phyloP scores from a whole-genome alignment of 2,888 invertebrate genomes.

The Cyclophora punctaria region DNA sequence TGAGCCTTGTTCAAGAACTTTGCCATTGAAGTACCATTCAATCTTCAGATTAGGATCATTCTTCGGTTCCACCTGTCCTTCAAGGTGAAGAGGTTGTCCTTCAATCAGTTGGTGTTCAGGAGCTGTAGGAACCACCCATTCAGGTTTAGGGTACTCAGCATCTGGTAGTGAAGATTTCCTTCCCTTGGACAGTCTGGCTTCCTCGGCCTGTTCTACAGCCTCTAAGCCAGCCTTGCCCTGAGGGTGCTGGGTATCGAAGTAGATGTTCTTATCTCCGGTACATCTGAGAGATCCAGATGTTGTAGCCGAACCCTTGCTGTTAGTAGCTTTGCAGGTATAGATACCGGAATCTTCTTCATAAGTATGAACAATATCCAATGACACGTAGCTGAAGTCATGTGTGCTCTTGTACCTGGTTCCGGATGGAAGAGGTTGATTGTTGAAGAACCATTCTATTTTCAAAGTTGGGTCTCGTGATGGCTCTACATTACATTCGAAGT shows the following conservation, averaged over 20 bases:
- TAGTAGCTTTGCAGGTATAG: slow-evolving; percentile 92
- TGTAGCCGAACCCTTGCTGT: slow-evolving; percentile 90
- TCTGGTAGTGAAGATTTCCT: slow-evolving; percentile 83
- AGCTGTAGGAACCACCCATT: slow-evolving; percentile 88
- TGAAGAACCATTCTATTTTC: slow-evolving; percentile 95
- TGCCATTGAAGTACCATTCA: slow-evolving; percentile 96
- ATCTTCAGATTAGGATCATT: slow-evolving; percentile 92
- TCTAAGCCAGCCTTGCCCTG: slow-evolving; percentile 93
- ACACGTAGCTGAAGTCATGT: slow-evolving; percentile 97
- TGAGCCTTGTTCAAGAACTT: slow-evolving; percentile 88
- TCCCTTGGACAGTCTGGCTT: slow-evolving; percentile 82
- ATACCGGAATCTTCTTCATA: slow-evolving; percentile 95
- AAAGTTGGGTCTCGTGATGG: slow-evolving; percentile 94
- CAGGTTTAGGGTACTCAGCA: slow-evolving; percentile 86
- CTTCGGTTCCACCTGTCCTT: slow-evolving; percentile 95
- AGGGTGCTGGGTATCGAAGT: slow-evolving; percentile 94
- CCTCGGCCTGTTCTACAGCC: slow-evolving; percentile 92
- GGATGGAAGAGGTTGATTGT: slow-evolving; percentile 90
- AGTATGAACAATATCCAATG: slow-evolving; percentile 89
- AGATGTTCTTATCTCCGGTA: slow-evolving; percentile 85
- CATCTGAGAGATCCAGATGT: slow-evolving; percentile 92
- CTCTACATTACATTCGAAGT: slow-evolving; percentile 94
- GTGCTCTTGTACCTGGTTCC: slow-evolving; percentile 94
- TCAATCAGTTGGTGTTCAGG: slow-evolving; percentile 88
- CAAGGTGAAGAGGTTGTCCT: slow-evolving; percentile 90